Conservation (phyloP, 1,140 invertebrate species). For the Drosophila arawakana region DNA sequence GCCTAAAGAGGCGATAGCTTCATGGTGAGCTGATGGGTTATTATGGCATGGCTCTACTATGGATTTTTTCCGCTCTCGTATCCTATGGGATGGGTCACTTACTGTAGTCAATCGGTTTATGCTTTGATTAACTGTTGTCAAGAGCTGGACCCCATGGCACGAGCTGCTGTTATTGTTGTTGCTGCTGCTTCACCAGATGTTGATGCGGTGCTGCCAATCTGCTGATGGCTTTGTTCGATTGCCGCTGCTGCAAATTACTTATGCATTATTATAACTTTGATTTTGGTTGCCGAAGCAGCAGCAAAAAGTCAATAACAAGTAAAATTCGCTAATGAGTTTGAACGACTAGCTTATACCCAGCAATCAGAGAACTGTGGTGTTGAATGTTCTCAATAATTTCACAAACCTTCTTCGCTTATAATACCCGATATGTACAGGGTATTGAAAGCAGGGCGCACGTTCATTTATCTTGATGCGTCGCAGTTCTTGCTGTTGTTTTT, state of each 20-base stretch:
- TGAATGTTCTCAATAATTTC: too few relatives aligned
- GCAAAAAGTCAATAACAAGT: conserved; percentile 27
- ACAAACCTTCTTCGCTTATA: not conserved
- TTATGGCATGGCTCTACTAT: not conserved
- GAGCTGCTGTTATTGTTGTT: conserved; percentile 45
- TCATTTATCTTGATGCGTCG: conserved; percentile 75
- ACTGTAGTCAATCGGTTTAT: conserved; percentile 31
- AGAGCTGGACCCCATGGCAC: conserved; percentile 53
- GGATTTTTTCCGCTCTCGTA: not conserved
- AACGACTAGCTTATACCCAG: not conserved
- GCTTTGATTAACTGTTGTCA: conserved; percentile 78
- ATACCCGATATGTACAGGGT: not conserved
- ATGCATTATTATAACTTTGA: conserved; percentile 81
- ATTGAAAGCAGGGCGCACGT: conserved; percentile 55
- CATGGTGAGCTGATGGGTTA: conserved; percentile 19
- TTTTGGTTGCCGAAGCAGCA: conserved; percentile 50
- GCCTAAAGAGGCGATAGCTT: conserved; percentile 48
- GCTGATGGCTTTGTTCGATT: conserved; percentile 68
- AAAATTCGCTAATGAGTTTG: not conserved
- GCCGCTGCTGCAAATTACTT: conserved; percentile 75
- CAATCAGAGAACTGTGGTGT: not conserved
- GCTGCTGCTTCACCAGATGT: conserved; percentile 3
- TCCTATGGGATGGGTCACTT: conserved; percentile 6
- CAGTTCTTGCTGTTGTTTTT: conserved; percentile 20
- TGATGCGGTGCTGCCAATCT: not conserved